These are phyloP conservation scores for Dermatophagoides farinae DNA, from an alignment of 1,140 invertebrate species.

Conservation along the genomic window DNA sequence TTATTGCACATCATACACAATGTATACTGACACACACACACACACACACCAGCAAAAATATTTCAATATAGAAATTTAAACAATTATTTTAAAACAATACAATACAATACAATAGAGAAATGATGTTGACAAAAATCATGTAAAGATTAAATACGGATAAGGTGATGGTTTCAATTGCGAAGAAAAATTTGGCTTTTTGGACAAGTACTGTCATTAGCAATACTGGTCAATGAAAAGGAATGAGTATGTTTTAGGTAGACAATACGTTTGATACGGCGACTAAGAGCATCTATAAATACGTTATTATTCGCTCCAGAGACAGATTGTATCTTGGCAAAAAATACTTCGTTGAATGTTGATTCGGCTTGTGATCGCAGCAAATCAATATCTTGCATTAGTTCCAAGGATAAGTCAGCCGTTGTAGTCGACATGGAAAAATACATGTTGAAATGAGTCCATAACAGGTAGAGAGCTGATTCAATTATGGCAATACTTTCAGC, in stretches of 20 bases:
- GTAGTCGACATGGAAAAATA: slow-evolving; percentile 1
- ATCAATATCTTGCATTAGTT: slow-evolving; percentile 7
- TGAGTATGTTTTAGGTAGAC: background rate
- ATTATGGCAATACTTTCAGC: slow-evolving; percentile 1
- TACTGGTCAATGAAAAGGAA: too few species aligned
- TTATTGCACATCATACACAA: too few species aligned
- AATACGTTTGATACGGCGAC: slow-evolving; percentile 12
- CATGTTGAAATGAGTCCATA: slow-evolving; percentile 16
- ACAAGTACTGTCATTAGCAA: too few species aligned
- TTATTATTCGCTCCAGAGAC: slow-evolving; percentile 3
- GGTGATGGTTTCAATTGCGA: too few species aligned
- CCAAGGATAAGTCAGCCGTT: background rate
- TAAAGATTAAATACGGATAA: too few species aligned
- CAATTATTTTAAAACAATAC: too few species aligned
- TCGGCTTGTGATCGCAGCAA: slow-evolving; percentile 6
- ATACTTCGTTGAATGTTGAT: slow-evolving; percentile 9
- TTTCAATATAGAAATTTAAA: too few species aligned
- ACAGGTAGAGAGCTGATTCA: slow-evolving; percentile 9
- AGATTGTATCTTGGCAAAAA: slow-evolving; percentile 15
- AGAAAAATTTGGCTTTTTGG: too few species aligned
- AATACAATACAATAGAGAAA: too few species aligned
- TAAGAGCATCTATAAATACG: slow-evolving; percentile 10
- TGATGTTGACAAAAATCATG: too few species aligned
- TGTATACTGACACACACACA: too few species aligned
- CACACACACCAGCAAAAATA: too few species aligned